These are phyloP conservation scores for Drosophila sturtevanti DNA, from an alignment of 1,140 invertebrate species.

Conservation along the genomic window DNA sequence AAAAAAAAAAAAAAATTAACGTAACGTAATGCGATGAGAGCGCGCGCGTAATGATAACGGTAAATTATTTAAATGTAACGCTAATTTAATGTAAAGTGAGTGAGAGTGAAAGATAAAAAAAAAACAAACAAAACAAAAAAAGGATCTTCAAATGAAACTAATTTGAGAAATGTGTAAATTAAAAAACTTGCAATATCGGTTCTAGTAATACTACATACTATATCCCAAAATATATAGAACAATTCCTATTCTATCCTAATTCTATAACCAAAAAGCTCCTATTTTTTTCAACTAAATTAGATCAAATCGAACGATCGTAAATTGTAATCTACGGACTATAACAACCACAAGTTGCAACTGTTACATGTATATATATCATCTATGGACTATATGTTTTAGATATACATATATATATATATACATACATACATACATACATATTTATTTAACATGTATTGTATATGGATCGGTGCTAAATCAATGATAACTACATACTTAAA, in stretches of 20 bases:
- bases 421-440: slow-evolving; percentile 54
- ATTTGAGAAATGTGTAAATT: not conserved
- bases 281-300: not conserved
- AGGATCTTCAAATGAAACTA: not conserved
- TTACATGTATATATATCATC: slow-evolving; percentile 27
- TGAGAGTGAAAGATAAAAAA: slow-evolving; percentile 21
- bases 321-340: too few species aligned
- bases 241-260: slow-evolving; percentile 14
- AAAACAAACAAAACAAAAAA: too few species aligned
- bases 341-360: not conserved
- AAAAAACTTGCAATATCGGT: not conserved
- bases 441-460: slow-evolving; percentile 55
- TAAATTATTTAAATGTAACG: slow-evolving; percentile 36
- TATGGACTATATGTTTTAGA: slow-evolving; percentile 62
- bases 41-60: slow-evolving; percentile 46
- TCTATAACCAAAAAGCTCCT: slow-evolving; percentile 19
- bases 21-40: slow-evolving; percentile 18
- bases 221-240: not conserved
- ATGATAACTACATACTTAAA: slow-evolving; percentile 79
- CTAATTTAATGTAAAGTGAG: slow-evolving; percentile 17
- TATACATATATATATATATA: slow-evolving; percentile 47
- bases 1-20: slow-evolving; percentile 11
- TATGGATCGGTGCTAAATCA: slow-evolving; percentile 77
- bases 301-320: not conserved
- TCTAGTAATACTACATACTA: not conserved